Evolutionary conservation across 2,888 invertebrate genomes (phyloP).

Genomic region (Odiellus spinosus): DNA sequence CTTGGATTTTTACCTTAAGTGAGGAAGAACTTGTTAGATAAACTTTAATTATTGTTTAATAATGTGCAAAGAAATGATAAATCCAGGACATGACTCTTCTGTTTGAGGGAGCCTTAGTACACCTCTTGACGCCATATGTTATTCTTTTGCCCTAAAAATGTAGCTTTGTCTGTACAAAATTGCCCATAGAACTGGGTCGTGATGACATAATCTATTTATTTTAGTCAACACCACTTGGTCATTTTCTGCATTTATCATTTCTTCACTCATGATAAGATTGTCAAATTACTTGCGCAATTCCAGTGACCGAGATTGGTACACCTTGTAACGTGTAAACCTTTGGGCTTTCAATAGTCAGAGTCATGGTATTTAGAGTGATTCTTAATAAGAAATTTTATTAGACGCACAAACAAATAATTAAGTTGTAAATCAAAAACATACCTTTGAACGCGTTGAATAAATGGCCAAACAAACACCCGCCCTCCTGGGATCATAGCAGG

Average conservation of each 20-base stretch:
- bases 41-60: background rate
- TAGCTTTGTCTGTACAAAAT: no score
- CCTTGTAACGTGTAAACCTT: conserved; percentile 93
- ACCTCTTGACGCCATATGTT: no score
- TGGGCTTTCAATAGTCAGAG: conserved; percentile 84
- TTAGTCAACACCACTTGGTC: no score
- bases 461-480: conserved; percentile 91
- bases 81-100: no score
- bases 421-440: conserved; percentile 20
- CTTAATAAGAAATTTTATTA: conserved; percentile 34
- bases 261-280: no score
- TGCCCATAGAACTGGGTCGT: no score
- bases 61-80: background rate
- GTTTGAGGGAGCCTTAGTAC: no score
- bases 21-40: conserved; percentile 1
- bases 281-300: conserved; percentile 91
- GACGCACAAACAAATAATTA: no score
- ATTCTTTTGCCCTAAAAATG: no score
- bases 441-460: conserved; percentile 44
- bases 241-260: no score
- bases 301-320: conserved; percentile 90
- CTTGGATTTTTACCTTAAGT: conserved; percentile 45
- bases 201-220: no score
- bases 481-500: conserved; percentile 89
- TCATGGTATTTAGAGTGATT: conserved; percentile 93